Conservation (phyloP, 2,888 invertebrate genomes). For the Capitulum mitella region DNA sequence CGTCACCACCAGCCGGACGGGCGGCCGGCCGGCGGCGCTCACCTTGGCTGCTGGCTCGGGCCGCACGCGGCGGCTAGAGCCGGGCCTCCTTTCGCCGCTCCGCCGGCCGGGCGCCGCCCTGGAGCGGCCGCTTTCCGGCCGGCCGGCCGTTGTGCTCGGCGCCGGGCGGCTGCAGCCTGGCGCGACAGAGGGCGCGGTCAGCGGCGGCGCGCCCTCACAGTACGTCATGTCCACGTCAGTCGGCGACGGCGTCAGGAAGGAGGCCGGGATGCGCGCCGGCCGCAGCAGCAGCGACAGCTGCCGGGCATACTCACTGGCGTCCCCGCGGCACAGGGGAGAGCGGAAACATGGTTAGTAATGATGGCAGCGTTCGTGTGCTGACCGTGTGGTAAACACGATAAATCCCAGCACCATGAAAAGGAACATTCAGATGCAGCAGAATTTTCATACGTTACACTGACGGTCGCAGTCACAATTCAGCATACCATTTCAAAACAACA, state of each 20-base stretch:
- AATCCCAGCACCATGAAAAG: too few species aligned
- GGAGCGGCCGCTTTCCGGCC: neutral
- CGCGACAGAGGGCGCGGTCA: neutral
- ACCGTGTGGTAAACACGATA: too few species aligned
- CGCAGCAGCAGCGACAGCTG: constrained; percentile 5
- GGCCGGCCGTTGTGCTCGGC: neutral
- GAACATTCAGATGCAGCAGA: too few species aligned
- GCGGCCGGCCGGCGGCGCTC: neutral
- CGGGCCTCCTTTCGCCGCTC: constrained; percentile 15
- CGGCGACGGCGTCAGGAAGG: constrained; percentile 6
- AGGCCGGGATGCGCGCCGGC: neutral
- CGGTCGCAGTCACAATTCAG: too few species aligned
- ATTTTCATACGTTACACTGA: too few species aligned
- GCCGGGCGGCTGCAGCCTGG: neutral
- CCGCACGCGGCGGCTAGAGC: constrained; percentile 11
- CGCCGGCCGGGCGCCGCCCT: neutral
- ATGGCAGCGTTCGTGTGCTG: too few species aligned
- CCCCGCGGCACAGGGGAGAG: neutral
- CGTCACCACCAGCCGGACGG: neutral
- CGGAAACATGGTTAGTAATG: too few species aligned
- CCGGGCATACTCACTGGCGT: neutral
- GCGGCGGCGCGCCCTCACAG: neutral
- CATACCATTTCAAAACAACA: too few species aligned
- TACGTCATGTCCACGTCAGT: neutral
- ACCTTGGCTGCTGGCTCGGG: neutral